phyloP scores from a whole-genome alignment of 2,888 invertebrate genomes.

The Diloba caeruleocephala region DNA sequence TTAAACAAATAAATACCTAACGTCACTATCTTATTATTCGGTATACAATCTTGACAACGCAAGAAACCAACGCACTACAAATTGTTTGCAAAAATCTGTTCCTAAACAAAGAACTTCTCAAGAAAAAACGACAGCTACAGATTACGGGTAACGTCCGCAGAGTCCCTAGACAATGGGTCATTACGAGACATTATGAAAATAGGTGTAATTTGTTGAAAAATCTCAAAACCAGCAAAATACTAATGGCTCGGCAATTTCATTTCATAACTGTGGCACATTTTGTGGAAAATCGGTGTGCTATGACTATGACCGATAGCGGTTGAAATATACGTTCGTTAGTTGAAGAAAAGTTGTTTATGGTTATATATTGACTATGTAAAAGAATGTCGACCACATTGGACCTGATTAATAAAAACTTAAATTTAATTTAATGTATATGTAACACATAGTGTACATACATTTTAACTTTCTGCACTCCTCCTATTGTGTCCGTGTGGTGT shows the following conservation, averaged over 20 bases:
- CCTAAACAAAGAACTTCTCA: slow-evolving; percentile 43
- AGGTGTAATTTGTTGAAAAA: slow-evolving; percentile 58
- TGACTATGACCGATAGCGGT: slow-evolving; percentile 18
- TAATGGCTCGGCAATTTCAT: slow-evolving; percentile 49
- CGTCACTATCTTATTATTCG: slow-evolving; percentile 21
- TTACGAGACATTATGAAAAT: slow-evolving; percentile 57
- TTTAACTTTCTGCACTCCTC: no score
- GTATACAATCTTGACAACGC: slow-evolving; percentile 2
- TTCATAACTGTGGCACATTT: slow-evolving; percentile 49
- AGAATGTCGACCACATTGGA: no score
- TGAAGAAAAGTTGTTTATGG: no score
- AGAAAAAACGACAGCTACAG: slow-evolving; percentile 32
- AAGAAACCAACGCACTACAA: slow-evolving; percentile 22
- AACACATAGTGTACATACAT: no score
- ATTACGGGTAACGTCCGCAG: slow-evolving; percentile 40
- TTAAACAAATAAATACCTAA: no score
- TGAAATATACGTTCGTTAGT: slow-evolving; percentile 24
- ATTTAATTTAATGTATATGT: no score
- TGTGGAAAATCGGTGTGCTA: slow-evolving; percentile 27
- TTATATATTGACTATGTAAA: no score
- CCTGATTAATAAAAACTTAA: no score
- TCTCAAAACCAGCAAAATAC: slow-evolving; percentile 14
- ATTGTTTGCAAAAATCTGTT: slow-evolving; percentile 29
- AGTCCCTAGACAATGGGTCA: slow-evolving; percentile 54
- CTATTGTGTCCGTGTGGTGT: no score